These are phyloP conservation scores for Austrofundulus limnaeus DNA, from an alignment of 2,113 vertebrate species.

Conservation along the genomic window DNA sequence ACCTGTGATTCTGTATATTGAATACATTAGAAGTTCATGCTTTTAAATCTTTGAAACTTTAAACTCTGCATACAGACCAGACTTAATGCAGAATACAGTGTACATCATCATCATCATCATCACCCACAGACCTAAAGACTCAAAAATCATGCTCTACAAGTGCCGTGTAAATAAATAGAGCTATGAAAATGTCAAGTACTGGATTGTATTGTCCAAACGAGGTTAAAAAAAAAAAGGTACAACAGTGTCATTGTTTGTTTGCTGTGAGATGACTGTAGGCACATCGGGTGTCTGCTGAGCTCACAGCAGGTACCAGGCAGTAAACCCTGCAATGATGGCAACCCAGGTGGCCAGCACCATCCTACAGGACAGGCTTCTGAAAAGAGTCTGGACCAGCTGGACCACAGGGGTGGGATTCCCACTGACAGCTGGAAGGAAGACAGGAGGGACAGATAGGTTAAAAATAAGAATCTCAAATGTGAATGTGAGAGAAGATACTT, in stretches of 20 bases:
- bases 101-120: constrained; percentile 5
- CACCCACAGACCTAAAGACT: too few relatives aligned
- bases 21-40: neutral
- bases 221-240: too few relatives aligned
- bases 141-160: too few relatives aligned
- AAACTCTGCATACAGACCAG: neutral
- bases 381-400: constrained; percentile 61
- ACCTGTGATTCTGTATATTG: neutral
- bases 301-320: constrained; percentile 89
- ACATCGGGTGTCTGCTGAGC: neutral
- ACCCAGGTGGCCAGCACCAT: constrained; percentile 79
- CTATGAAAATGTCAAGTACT: too few relatives aligned
- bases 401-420: constrained; percentile 73
- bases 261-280: neutral
- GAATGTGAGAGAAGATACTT: neutral
- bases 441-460: neutral
- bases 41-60: neutral
- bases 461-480: neutral
- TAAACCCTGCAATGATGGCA: constrained; percentile 76
- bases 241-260: too few relatives aligned
- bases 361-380: constrained; percentile 79
- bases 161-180: too few relatives aligned
- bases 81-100: neutral
- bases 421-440: constrained; percentile 57
- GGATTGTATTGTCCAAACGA: too few relatives aligned